These are phyloP conservation scores for Pachyrhynchus sulphureomaculatus DNA, from an alignment of 1,140 invertebrate species.

Conservation along the genomic window DNA sequence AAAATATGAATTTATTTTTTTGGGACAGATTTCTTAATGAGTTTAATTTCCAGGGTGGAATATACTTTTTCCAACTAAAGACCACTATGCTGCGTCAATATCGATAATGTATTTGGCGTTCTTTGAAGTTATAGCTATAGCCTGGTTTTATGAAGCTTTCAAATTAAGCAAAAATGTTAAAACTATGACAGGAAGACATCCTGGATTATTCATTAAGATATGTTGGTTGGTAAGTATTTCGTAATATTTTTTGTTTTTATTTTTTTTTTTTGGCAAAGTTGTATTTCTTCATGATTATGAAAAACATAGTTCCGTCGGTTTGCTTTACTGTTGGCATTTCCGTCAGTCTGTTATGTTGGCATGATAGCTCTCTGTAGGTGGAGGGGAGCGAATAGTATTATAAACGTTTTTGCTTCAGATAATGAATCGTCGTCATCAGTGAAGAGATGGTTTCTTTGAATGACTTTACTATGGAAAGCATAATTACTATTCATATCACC, in stretches of 20 bases:
- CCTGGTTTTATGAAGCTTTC: constrained; percentile 87
- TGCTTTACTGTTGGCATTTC: neutral
- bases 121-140: constrained; percentile 86
- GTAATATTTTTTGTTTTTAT: too few relatives aligned
- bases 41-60: constrained; percentile 81
- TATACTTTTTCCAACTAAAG: constrained; percentile 89
- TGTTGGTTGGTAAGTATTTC: constrained; percentile 73
- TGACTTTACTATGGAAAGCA: too few relatives aligned
- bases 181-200: constrained; percentile 82
- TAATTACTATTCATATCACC: too few relatives aligned
- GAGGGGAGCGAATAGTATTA: too few relatives aligned
- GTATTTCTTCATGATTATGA: neutral
- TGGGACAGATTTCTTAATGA: too few relatives aligned
- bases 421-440: too few relatives aligned
- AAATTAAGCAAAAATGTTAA: constrained; percentile 78
- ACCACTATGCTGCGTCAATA: constrained; percentile 88
- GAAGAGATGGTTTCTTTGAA: too few relatives aligned
- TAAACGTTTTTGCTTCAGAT: too few relatives aligned
- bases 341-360: too few relatives aligned
- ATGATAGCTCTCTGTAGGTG: too few relatives aligned
- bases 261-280: too few relatives aligned
- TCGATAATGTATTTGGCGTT: constrained; percentile 90
- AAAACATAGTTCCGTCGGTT: neutral
- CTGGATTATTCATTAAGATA: constrained; percentile 77
- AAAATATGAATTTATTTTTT: too few relatives aligned